These are phyloP conservation scores for Xenus cinereus DNA, from an alignment of 2,113 vertebrate genomes.

Conservation along the genomic window DNA sequence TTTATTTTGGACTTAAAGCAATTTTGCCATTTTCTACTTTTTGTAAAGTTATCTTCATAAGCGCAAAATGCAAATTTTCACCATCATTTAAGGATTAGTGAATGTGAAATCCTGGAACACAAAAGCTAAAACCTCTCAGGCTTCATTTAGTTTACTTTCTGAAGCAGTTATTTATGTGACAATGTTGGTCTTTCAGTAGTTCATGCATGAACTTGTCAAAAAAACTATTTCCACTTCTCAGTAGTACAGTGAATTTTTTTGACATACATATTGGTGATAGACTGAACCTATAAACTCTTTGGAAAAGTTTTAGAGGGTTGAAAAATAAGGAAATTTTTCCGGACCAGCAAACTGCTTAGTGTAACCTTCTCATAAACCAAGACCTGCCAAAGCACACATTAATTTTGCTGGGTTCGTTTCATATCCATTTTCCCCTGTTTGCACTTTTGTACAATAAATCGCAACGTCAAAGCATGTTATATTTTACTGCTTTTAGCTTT, in stretches of 20 bases:
- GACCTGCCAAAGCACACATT: slow-evolving; percentile 9
- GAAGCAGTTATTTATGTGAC: neutral
- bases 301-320: neutral
- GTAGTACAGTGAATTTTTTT: neutral
- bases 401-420: slow-evolving; percentile 9
- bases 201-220: slow-evolving; percentile 32
- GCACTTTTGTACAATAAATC: slow-evolving; percentile 23
- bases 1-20: neutral
- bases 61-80: neutral
- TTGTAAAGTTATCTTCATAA: neutral
- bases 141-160: slow-evolving; percentile 1
- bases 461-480: neutral
- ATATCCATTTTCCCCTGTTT: slow-evolving; percentile 1
- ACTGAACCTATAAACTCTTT: neutral
- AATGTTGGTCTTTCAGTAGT: neutral
- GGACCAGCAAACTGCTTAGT: neutral
- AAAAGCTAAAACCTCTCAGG: neutral
- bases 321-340: slow-evolving; percentile 13
- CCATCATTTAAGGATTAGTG: neutral
- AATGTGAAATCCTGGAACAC: neutral
- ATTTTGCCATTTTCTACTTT: neutral
- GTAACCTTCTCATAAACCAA: neutral
- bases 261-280: neutral
- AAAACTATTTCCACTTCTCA: neutral
- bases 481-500: slow-evolving; percentile 33